Evolutionary conservation across 2,888 invertebrate genomes (phyloP).

Genomic region (Pristionchus exspectatus): DNA sequence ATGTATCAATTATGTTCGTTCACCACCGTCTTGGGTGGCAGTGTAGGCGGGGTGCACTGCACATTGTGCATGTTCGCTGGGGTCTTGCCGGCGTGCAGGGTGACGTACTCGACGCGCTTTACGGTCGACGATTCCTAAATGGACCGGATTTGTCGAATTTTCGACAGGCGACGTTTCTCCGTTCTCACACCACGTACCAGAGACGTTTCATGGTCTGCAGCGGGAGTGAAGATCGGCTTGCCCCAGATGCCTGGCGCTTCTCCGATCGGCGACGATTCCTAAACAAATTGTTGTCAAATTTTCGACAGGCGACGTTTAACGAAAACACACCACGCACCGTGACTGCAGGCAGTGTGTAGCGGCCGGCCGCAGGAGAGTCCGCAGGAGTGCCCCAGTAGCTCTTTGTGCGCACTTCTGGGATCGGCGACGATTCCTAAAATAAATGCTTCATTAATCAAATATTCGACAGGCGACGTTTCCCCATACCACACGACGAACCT

Average conservation of each 20-base stretch:
- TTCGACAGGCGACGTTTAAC: background rate
- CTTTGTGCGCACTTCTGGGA: background rate
- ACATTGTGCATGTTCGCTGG: background rate
- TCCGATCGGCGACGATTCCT: background rate
- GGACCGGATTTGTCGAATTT: background rate
- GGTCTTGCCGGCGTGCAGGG: background rate
- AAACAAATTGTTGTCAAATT: background rate
- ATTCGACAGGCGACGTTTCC: slow-evolving; percentile 23
- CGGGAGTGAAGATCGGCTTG: background rate
- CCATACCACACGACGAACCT: background rate
- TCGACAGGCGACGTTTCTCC: slow-evolving; percentile 23
- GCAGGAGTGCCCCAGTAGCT: background rate
- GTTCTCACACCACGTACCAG: background rate
- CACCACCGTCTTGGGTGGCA: background rate
- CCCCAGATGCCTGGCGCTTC: background rate
- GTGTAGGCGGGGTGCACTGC: background rate
- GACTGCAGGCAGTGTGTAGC: background rate
- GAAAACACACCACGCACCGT: background rate
- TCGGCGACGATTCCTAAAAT: slow-evolving; percentile 15
- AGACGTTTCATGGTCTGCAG: background rate
- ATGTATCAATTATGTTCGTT: background rate
- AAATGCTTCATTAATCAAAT: background rate
- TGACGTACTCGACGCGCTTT: background rate
- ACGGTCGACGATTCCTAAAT: slow-evolving; percentile 1
- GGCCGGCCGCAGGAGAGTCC: background rate